phyloP scores from a whole-genome alignment of 1,140 invertebrate genomes.

The Drosophila pruinosa region DNA sequence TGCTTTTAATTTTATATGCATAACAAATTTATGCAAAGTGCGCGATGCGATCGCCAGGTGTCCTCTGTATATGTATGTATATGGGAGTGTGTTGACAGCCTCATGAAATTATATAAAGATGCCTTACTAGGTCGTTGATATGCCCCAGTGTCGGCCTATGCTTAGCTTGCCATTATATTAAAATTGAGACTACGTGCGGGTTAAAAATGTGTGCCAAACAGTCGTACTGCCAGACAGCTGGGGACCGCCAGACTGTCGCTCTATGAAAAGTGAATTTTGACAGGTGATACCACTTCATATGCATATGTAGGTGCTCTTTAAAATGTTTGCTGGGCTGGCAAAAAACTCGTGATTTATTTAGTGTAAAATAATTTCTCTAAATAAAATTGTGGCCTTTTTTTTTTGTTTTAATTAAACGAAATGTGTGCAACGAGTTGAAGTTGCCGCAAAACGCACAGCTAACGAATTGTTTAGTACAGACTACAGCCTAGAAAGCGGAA shows the following conservation, averaged over 20 bases:
- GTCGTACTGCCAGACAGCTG: slow-evolving; percentile 13
- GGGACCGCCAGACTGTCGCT: not conserved
- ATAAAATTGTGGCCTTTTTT: slow-evolving; percentile 4
- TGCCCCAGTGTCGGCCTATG: slow-evolving; percentile 38
- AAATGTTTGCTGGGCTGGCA: slow-evolving; percentile 14
- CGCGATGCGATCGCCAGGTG: slow-evolving; percentile 65
- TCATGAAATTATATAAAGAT: slow-evolving; percentile 80
- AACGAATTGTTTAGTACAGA: not conserved
- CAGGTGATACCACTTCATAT: slow-evolving; percentile 45
- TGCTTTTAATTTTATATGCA: slow-evolving; percentile 82
- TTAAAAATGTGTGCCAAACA: slow-evolving; percentile 60
- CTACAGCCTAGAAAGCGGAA: not conserved
- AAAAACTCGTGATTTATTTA: slow-evolving; percentile 59
- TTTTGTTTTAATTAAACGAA: slow-evolving; percentile 29
- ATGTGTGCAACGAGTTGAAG: slow-evolving; percentile 10
- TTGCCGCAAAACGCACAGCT: not conserved
- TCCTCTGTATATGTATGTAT: slow-evolving; percentile 7
- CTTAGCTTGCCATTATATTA: slow-evolving; percentile 63
- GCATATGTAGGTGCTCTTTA: slow-evolving; percentile 51
- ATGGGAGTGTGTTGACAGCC: slow-evolving; percentile 46
- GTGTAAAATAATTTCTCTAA: slow-evolving; percentile 24
- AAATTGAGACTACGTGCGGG: slow-evolving; percentile 75
- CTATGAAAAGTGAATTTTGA: slow-evolving; percentile 76
- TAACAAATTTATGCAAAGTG: slow-evolving; percentile 80
- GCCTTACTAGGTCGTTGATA: slow-evolving; percentile 79